Base-by-base conservation (phyloP, 2,888 invertebrate genomes). In the Tetragonula carbonaria region DNA sequence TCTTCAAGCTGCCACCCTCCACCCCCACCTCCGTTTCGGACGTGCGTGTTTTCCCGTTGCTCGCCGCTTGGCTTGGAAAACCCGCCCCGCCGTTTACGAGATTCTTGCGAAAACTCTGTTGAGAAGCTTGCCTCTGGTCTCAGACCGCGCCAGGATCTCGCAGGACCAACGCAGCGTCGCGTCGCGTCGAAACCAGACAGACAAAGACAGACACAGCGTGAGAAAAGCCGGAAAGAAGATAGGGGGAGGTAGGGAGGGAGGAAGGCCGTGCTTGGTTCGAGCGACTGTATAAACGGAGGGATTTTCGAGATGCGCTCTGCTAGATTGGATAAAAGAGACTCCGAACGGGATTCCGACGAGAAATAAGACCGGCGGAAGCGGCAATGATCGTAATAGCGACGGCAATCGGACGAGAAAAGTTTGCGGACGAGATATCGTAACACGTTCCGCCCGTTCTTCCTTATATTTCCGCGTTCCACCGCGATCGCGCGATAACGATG, bases 41-140 rank as follows among this genome's bases (percentile, higher is more conserved):
- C 89, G 88, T 86, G 89, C 89, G 87, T 91, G 87, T 86, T 89
- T 86, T 78, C 89, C 78, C 90, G 85, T 84, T 76, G 85, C 82
- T 87, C 78, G 70, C 87, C 79, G 83, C 83, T 77, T 82, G 74
- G 72, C 66, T 73, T 51, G 78, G 70, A 82, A 87, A 80, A 45
- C 45, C 45, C 45, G 8, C 45, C 81, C 81, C 74, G 79, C 72
- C 86, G 82, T 88, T 89, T 89, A 89, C 89, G 87, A 90, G 90
- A 90, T 90, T 88, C 85, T 66, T 80, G 80, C 79, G 89, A 88
- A 90, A 90, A 90, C 89, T 90, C 90, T 79, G 90, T 86, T 90
- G 90, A 88, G 89, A 78, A 76, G 86, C 85, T 85, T 70, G 82
- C 80, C 62, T 18, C 23, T 28, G 53, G 53, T 50, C 57, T 50